A percentile compares a stretch with the other conserved stretches of the same genome.
Conservation (phyloP, 2,888 invertebrate species). For the Leptopterna dolabrata region DNA sequence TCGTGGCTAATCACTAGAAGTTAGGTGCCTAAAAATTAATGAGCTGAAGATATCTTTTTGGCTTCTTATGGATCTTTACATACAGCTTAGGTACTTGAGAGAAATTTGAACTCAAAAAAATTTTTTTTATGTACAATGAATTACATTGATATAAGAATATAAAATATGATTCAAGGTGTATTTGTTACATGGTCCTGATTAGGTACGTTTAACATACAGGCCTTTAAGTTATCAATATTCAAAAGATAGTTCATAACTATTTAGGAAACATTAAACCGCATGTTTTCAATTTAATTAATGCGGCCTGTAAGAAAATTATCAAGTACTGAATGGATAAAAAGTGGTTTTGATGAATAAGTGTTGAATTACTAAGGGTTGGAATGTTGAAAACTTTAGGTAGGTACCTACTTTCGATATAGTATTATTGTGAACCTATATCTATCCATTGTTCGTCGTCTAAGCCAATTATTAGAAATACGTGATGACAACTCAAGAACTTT, state of each 20-base stretch:
- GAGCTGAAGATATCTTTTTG: conserved; percentile 11
- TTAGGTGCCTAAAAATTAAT: background rate
- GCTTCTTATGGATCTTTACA: conserved; percentile 21
- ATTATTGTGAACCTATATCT: conserved; percentile 47
- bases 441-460: conserved; percentile 49
- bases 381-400: conserved; percentile 46
- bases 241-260: conserved; percentile 20
- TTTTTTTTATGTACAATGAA: conserved; percentile 46
- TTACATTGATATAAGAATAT: conserved; percentile 57
- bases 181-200: conserved; percentile 58
- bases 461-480: background rate
- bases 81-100: conserved; percentile 19
- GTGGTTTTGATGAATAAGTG: conserved; percentile 4
- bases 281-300: background rate
- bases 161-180: conserved; percentile 53
- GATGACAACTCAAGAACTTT: background rate
- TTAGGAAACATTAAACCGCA: conserved; percentile 35
- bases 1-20: conserved; percentile 1
- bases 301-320: background rate
- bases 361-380: conserved; percentile 33
- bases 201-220: conserved; percentile 54
- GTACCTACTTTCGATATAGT: background rate
- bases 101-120: conserved; percentile 36
- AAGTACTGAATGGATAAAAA: background rate
- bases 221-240: conserved; percentile 53